phyloP scores from a whole-genome alignment of 2,113 vertebrate species.

The Sterrhoptilus dennistouni region DNA sequence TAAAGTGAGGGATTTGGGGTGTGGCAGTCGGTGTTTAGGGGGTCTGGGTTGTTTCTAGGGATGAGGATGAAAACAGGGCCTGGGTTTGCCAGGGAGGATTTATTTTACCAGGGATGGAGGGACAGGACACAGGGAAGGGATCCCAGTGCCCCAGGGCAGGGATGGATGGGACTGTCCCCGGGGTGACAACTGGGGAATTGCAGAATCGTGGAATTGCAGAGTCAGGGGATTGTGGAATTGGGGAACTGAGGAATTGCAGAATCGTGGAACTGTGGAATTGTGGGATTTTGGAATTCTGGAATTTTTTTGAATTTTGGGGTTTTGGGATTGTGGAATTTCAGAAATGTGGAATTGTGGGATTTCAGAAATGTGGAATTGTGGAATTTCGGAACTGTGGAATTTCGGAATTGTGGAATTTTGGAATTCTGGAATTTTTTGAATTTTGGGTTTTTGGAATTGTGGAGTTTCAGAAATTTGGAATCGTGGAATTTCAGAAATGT shows the following conservation, averaged over 20 bases:
- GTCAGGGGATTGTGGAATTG: background rate
- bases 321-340: background rate
- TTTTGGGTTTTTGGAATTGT: background rate
- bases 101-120: accelerated
- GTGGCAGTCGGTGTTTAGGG: background rate
- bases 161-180: background rate
- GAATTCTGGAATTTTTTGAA: no score
- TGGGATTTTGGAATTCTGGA: no score
- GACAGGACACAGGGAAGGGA: background rate
- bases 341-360: no score
- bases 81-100: background rate
- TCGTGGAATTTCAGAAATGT: background rate
- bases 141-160: background rate
- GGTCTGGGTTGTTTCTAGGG: background rate
- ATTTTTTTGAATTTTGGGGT: no score
- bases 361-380: no score
- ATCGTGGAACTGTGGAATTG: background rate
- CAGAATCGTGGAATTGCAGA: no score
- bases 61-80: background rate
- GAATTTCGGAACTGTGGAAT: no score
- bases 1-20: background rate
- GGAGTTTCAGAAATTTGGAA: no score
- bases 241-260: background rate
- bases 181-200: background rate
- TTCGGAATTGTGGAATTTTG: no score